phyloP scores from a whole-genome alignment of 2,888 invertebrate genomes.

The Chymomyza caudatula region DNA sequence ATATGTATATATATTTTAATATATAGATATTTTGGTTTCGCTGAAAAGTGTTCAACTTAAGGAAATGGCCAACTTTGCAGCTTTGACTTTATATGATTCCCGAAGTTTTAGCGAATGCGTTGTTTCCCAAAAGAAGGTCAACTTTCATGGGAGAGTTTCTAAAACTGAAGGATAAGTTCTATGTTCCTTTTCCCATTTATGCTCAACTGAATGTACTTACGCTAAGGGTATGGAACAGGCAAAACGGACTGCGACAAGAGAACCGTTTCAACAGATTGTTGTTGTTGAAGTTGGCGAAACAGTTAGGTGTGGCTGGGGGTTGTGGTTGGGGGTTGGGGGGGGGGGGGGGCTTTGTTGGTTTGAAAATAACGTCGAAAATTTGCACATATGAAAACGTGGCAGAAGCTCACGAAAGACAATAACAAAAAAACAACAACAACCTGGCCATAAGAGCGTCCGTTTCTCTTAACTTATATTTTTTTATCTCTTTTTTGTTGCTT shows the following conservation, averaged over 20 bases:
- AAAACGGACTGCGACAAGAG: not conserved
- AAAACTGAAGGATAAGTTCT: too few relatives aligned
- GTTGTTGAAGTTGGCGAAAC: not conserved
- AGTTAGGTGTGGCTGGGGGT: not conserved
- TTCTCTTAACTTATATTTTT: constrained; percentile 65
- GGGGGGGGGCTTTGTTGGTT: not conserved
- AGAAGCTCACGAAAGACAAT: constrained; percentile 27
- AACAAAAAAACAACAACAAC: constrained; percentile 9
- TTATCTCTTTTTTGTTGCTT: constrained; percentile 41
- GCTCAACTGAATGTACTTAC: not conserved
- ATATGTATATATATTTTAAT: too few relatives aligned
- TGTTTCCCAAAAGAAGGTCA: too few relatives aligned
- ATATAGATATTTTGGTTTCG: too few relatives aligned
- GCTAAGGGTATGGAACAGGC: not conserved
- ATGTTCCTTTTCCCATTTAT: not conserved
- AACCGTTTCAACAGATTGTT: constrained; percentile 23
- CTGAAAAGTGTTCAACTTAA: too few relatives aligned
- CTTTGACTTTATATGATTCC: too few relatives aligned
- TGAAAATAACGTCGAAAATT: constrained; percentile 36
- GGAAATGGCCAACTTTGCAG: too few relatives aligned
- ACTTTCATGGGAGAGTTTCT: too few relatives aligned
- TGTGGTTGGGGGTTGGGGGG: not conserved
- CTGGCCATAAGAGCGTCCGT: constrained; percentile 58
- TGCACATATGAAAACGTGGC: constrained; percentile 45
- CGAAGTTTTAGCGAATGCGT: too few relatives aligned